Conservation (phyloP, 1,140 invertebrate species). For the Tetramorium simillimum region DNA sequence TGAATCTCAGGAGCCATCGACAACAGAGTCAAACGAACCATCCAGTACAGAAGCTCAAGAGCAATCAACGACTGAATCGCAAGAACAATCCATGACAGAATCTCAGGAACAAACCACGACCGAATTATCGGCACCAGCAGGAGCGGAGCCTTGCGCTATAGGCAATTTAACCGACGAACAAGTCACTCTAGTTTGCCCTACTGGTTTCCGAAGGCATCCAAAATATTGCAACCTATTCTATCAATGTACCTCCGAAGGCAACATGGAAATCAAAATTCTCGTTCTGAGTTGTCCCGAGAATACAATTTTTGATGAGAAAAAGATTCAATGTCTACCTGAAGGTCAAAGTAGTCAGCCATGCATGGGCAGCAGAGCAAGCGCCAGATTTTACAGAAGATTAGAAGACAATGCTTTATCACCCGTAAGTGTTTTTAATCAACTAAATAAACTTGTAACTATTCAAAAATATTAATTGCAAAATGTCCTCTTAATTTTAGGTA, state of each 20-base stretch:
- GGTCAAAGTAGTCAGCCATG: slow-evolving; percentile 87
- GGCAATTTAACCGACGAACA: slow-evolving; percentile 87
- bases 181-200: slow-evolving; percentile 90
- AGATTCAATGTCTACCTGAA: slow-evolving; percentile 89
- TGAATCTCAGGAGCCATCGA: slow-evolving; percentile 34
- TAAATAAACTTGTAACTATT: background rate
- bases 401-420: slow-evolving; percentile 85
- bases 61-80: slow-evolving; percentile 15
- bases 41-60: slow-evolving; percentile 51
- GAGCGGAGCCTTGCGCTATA: slow-evolving; percentile 70
- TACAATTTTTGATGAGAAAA: slow-evolving; percentile 91
- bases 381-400: slow-evolving; percentile 86
- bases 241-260: slow-evolving; percentile 90
- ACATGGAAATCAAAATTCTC: slow-evolving; percentile 90
- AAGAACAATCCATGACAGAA: slow-evolving; percentile 41
- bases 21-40: slow-evolving; percentile 32
- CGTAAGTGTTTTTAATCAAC: slow-evolving; percentile 84
- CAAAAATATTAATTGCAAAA: slow-evolving; percentile 18
- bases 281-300: slow-evolving; percentile 91
- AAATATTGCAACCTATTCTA: slow-evolving; percentile 94
- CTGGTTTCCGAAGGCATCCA: slow-evolving; percentile 92
- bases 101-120: slow-evolving; percentile 58
- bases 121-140: slow-evolving; percentile 45
- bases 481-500: slow-evolving; percentile 86
- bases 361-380: slow-evolving; percentile 85